These are phyloP conservation scores for Julus scandinavius DNA, from an alignment of 2,888 invertebrate genomes.

Conservation along the genomic window DNA sequence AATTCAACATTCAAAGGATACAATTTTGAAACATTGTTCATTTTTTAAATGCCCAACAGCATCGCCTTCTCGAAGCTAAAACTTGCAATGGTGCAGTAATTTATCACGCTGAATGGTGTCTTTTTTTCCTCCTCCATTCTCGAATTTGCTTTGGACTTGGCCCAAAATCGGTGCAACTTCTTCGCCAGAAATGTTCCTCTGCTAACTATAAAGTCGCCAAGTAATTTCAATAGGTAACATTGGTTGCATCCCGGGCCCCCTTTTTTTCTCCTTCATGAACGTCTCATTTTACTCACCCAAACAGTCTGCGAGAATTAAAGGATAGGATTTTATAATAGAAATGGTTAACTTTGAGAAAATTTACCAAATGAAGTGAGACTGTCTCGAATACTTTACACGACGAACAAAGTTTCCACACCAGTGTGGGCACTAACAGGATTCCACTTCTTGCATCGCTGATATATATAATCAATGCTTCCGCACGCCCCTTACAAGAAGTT, in stretches of 20 bases:
- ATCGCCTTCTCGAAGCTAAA: background rate
- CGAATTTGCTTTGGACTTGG: background rate
- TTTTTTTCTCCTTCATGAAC: background rate
- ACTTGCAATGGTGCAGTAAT: background rate
- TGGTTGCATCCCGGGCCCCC: background rate
- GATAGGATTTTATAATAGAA: too few species aligned
- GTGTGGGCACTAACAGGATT: too few species aligned
- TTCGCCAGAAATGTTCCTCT: background rate
- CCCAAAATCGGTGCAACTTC: background rate
- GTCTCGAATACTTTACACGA: too few species aligned
- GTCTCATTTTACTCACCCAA: background rate
- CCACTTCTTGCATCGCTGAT: too few species aligned
- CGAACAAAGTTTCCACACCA: too few species aligned
- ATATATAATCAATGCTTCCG: too few species aligned
- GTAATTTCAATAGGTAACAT: background rate
- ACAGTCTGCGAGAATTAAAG: too few species aligned
- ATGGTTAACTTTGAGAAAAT: too few species aligned
- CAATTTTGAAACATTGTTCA: background rate
- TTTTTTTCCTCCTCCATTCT: background rate
- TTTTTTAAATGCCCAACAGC: background rate
- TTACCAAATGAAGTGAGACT: too few species aligned
- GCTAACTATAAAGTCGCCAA: background rate
- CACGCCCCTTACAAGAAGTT: too few species aligned
- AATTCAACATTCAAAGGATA: background rate
- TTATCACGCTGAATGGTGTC: background rate